Evolutionary conservation across 2,797 vertebrate species (phyloP).

Genomic region (Gymnoscopelus microlampas): DNA sequence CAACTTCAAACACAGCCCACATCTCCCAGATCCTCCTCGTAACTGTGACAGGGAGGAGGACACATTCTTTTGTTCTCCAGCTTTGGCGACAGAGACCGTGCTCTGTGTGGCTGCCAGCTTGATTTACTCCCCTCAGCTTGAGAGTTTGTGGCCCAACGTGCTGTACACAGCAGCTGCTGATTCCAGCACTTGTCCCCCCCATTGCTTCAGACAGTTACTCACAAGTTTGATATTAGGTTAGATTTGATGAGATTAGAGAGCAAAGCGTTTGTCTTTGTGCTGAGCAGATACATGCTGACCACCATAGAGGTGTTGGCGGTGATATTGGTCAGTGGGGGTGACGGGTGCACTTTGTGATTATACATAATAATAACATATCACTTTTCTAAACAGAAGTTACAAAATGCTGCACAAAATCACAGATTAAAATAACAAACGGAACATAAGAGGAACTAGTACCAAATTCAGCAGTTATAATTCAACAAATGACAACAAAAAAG

Average conservation of each 20-base stretch:
- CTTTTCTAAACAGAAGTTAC: too few relatives aligned
- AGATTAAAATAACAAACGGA: too few relatives aligned
- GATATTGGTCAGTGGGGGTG: background rate
- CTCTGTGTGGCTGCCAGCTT: slow-evolving; percentile 36
- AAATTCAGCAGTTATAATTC: too few relatives aligned
- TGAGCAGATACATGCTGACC: slow-evolving; percentile 20
- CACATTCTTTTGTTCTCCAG: slow-evolving; percentile 59
- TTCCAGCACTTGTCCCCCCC: background rate
- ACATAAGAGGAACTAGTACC: too few relatives aligned
- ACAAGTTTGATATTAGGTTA: too few relatives aligned
- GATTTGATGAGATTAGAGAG: background rate
- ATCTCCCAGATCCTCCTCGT: slow-evolving; percentile 48
- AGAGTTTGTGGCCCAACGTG: slow-evolving; percentile 20
- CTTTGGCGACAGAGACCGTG: slow-evolving; percentile 39
- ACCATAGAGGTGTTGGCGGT: background rate
- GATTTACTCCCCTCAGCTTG: background rate
- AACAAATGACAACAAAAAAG: too few relatives aligned
- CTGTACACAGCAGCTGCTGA: slow-evolving; percentile 4
- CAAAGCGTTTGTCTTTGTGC: background rate
- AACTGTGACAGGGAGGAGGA: slow-evolving; percentile 64
- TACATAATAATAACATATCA: too few relatives aligned
- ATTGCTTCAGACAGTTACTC: background rate
- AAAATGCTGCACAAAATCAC: too few relatives aligned
- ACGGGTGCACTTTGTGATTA: background rate
- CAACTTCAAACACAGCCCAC: slow-evolving; percentile 61